Evolutionary conservation across 1,140 invertebrate species (phyloP).

Genomic region (Eufriesea mexicana): DNA sequence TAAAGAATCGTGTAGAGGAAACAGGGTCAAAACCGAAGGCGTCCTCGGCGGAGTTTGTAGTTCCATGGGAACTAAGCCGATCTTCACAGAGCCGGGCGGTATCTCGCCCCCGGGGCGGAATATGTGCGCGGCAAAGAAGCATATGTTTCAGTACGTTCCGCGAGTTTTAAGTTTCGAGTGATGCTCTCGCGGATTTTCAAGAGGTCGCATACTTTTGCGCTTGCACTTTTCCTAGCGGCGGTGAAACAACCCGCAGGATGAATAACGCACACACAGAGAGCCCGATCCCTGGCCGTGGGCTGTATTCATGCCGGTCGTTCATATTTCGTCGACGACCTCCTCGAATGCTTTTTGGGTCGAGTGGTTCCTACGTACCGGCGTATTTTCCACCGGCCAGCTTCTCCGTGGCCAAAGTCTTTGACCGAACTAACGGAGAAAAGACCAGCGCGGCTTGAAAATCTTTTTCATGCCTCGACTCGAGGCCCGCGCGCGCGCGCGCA

Average conservation of each 20-base stretch:
- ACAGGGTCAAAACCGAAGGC: constrained; percentile 36
- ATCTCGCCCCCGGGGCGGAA: constrained; percentile 15
- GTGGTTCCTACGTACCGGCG: constrained; percentile 46
- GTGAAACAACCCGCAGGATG: constrained; percentile 38
- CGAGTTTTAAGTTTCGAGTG: constrained; percentile 40
- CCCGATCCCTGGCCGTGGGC: constrained; percentile 19
- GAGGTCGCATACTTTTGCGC: constrained; percentile 29
- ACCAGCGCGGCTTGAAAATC: constrained; percentile 45
- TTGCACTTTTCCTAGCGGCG: neutral
- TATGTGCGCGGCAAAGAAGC: constrained; percentile 3
- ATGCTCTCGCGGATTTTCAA: constrained; percentile 25
- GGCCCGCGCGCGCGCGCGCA: neutral
- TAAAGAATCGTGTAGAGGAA: constrained; percentile 35
- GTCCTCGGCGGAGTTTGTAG: constrained; percentile 3
- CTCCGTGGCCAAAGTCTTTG: constrained; percentile 48
- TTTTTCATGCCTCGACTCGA: constrained; percentile 46
- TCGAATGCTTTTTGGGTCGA: constrained; percentile 65
- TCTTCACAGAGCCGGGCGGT: neutral
- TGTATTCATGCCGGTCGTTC: constrained; percentile 44
- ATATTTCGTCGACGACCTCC: constrained; percentile 50
- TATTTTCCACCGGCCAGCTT: constrained; percentile 54
- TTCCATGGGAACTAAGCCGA: constrained; percentile 30
- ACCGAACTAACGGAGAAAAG: constrained; percentile 36
- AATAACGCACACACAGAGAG: constrained; percentile 31
- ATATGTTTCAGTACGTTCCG: constrained; percentile 41